Conservation (phyloP, 2,888 invertebrate genomes). For the Heliconius erato region DNA sequence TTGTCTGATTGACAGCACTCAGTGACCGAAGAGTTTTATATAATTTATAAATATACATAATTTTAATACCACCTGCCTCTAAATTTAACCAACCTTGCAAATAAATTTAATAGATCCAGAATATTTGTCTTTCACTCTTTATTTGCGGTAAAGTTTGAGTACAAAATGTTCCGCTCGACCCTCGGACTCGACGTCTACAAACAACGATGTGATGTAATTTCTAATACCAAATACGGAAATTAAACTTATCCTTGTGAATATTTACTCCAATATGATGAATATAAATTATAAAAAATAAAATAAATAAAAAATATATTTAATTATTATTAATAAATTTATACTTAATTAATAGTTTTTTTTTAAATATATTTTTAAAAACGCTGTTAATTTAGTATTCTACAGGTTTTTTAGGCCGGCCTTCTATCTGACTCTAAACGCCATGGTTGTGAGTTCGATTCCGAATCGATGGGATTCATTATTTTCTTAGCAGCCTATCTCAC, state of each 20-base stretch:
- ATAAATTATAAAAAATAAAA: no score
- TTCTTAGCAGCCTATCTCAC: no score
- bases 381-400: no score
- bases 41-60: no score
- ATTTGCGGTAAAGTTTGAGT: constrained; percentile 16
- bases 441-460: background rate
- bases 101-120: background rate
- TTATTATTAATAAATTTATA: no score
- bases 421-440: background rate
- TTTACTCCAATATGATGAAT: background rate
- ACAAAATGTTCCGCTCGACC: constrained; percentile 14
- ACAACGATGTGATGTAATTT: background rate
- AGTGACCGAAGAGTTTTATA: no score
- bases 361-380: no score
- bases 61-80: no score
- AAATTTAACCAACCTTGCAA: background rate
- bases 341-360: no score
- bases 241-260: background rate
- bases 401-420: no score
- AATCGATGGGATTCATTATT: background rate
- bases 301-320: no score
- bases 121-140: constrained; percentile 1
- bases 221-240: background rate
- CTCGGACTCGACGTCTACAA: constrained; percentile 1
- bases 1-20: no score